These are phyloP conservation scores for Hydrochoerus hydrochaeris DNA, from an alignment of 2,113 vertebrate genomes.

Conservation along the genomic window DNA sequence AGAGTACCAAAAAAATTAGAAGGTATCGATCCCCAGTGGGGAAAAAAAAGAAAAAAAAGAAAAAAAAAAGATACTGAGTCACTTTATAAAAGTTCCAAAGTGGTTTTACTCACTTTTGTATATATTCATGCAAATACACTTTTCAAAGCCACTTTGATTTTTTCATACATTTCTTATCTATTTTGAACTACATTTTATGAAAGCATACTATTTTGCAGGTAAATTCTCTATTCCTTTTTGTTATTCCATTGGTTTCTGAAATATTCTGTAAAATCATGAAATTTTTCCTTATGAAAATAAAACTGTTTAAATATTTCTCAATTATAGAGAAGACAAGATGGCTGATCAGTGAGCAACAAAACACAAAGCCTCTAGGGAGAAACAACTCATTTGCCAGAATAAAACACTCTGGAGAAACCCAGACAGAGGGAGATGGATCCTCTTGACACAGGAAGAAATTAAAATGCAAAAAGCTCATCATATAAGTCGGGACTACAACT, in stretches of 20 bases:
- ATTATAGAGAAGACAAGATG: too few species aligned
- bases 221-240: neutral
- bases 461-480: too few species aligned
- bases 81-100: constrained; percentile 38
- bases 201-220: neutral
- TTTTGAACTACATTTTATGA: neutral
- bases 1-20: too few species aligned
- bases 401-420: too few species aligned
- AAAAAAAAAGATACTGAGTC: neutral
- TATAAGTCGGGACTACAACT: too few species aligned
- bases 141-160: neutral
- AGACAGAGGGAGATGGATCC: too few species aligned
- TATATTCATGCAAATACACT: neutral
- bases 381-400: too few species aligned
- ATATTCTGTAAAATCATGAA: neutral
- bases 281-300: constrained; percentile 22
- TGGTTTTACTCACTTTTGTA: neutral
- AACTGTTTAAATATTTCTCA: constrained; percentile 12
- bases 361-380: too few species aligned
- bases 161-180: neutral
- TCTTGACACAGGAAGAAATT: too few species aligned
- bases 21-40: neutral
- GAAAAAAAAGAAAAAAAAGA: too few species aligned
- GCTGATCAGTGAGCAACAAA: too few species aligned
- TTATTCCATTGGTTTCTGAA: neutral